A percentile compares a stretch with the other conserved stretches of the same genome.
phyloP scores from a whole-genome alignment of 1,140 invertebrate genomes.

The Eulimnadia texana region DNA sequence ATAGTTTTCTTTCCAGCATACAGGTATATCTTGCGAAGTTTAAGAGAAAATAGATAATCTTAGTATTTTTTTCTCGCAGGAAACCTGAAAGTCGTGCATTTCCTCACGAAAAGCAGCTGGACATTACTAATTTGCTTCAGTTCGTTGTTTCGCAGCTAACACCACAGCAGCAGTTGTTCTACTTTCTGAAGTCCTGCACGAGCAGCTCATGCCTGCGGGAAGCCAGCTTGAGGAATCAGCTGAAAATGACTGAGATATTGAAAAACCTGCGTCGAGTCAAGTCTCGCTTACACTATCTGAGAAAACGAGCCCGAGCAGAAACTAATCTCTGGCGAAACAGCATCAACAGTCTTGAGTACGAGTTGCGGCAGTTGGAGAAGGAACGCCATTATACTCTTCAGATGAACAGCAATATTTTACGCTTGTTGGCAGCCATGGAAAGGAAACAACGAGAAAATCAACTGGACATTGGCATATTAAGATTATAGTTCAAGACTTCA shows the following conservation, averaged over 20 bases:
- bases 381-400: too few species aligned
- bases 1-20: constrained; percentile 54
- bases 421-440: too few species aligned
- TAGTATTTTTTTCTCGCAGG: constrained; percentile 27
- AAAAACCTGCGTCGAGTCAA: not conserved
- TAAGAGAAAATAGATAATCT: not conserved
- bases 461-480: too few species aligned
- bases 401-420: too few species aligned
- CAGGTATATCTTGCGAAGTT: constrained; percentile 31
- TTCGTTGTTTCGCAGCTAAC: constrained; percentile 53
- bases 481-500: too few species aligned
- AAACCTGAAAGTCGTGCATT: constrained; percentile 58
- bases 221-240: not conserved
- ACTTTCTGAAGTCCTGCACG: not conserved
- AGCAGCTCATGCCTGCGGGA: not conserved
- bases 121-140: constrained; percentile 47
- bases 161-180: constrained; percentile 21
- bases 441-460: too few species aligned
- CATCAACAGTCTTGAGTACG: too few species aligned
- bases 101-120: constrained; percentile 43
- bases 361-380: too few species aligned
- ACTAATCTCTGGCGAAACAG: too few species aligned
- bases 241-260: not conserved
- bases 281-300: not conserved
- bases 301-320: too few species aligned